Percentiles rank a stretch among this genome's conserved stretches.
phyloP scores from a whole-genome alignment of 2,888 invertebrate genomes.

The Palloptera scutellata region DNA sequence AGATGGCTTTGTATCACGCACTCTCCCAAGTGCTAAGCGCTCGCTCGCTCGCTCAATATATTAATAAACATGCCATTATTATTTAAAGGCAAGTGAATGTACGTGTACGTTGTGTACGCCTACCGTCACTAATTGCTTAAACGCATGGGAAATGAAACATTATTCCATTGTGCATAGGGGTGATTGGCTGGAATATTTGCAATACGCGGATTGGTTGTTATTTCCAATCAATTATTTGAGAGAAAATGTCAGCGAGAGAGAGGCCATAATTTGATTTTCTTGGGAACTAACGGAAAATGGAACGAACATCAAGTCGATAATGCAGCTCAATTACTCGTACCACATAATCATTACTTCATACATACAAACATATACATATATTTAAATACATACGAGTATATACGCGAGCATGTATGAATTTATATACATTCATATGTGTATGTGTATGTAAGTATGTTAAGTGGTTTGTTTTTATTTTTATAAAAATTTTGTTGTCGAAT shows the following conservation, averaged over 20 bases:
- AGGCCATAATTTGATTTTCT: constrained; percentile 28
- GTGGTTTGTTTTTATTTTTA: too few relatives aligned
- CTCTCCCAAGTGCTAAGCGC: constrained; percentile 25
- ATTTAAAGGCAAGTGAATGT: not conserved
- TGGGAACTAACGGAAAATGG: constrained; percentile 27
- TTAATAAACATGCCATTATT: not conserved
- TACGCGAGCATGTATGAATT: too few relatives aligned
- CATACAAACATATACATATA: too few relatives aligned
- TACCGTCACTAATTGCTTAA: not conserved
- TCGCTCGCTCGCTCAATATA: constrained; percentile 1
- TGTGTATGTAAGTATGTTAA: too few relatives aligned
- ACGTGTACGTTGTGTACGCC: not conserved
- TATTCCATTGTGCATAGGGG: not conserved
- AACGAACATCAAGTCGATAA: constrained; percentile 32
- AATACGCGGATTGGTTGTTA: constrained; percentile 35
- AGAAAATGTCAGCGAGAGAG: constrained; percentile 8
- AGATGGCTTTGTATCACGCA: constrained; percentile 29
- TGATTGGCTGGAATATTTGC: constrained; percentile 46
- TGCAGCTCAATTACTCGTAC: constrained; percentile 31
- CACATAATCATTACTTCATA: too few relatives aligned
- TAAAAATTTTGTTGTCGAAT: too few relatives aligned
- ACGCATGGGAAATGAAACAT: constrained; percentile 7
- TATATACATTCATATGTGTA: too few relatives aligned
- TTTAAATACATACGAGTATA: too few relatives aligned
- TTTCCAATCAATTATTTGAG: constrained; percentile 29